Percentiles rank a stretch among this genome's conserved stretches.
phyloP scores from a whole-genome alignment of 2,888 invertebrate species.

The Invenusta paracnida region DNA sequence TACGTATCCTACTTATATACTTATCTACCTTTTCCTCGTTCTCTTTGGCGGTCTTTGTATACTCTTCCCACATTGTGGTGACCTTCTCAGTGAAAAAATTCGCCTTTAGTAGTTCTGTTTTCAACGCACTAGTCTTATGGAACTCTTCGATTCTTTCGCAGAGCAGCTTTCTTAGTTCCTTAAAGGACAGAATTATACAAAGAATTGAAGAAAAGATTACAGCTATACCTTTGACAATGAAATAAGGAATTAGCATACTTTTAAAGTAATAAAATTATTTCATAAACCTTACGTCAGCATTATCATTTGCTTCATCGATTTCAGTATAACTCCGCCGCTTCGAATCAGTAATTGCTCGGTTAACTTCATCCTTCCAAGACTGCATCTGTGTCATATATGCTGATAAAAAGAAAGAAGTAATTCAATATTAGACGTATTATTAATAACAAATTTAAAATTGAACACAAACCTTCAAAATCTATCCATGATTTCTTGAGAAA shows the following conservation, averaged over 20 bases:
- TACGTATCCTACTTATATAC: too few relatives aligned
- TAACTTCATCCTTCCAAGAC: background rate
- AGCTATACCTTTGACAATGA: too few relatives aligned
- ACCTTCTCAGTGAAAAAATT: background rate
- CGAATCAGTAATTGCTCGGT: background rate
- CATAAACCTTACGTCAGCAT: conserved; percentile 8
- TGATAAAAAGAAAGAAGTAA: background rate
- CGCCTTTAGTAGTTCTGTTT: background rate
- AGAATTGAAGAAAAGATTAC: too few relatives aligned
- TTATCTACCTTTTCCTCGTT: conserved; percentile 10
- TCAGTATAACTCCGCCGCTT: background rate
- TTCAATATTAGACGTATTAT: background rate
- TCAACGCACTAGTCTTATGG: background rate
- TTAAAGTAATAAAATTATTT: too few relatives aligned
- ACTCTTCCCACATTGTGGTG: background rate
- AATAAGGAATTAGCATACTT: too few relatives aligned
- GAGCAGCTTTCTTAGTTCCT: background rate
- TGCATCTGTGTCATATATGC: background rate
- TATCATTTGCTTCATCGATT: background rate
- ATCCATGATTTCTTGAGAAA: background rate
- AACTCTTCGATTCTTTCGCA: background rate
- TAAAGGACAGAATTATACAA: background rate
- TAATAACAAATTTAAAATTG: background rate
- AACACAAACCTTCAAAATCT: background rate
- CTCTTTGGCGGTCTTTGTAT: background rate